Evolutionary conservation across 2,113 vertebrate species (phyloP), one percentile per base, ranked within the genome.

Genomic region (Lichenostomus cassidix): DNA sequence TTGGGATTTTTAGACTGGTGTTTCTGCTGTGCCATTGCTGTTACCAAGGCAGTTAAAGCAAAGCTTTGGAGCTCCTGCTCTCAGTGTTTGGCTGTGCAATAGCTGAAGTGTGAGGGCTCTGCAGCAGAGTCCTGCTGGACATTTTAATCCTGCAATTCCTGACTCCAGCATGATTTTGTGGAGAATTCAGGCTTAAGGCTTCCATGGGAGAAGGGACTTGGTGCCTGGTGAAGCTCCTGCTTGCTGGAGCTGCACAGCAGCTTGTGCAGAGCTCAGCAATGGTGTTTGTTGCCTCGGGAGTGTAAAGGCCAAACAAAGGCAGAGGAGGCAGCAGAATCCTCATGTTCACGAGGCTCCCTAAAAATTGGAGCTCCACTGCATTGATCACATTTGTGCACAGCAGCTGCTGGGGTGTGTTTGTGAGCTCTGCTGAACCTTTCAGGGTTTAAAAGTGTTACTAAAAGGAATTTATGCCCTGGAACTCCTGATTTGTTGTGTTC

Each of bases 261-360:
- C 59, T 27, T 21, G 39, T 6, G 25, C 24, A 28, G 17, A 0
- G 0, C 23, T 75, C 8, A 7, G 49, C 39, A 42, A 7, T 0
- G 2, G 33, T 18, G 23, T 50, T 80, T 47, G 27, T 52, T 60
- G 49, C n/a, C 39, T 13, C 24, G 29, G 52, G 31, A 67, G 31
- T 18, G 1, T 6, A 81, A 62, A 64, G 35, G 50, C 55, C 55
- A 41, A 27, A 15, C 28, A 71, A 41, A 74, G 56, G 19, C 42
- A 44, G 44, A 49, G 69, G 44, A 58, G 15, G n/a, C 11, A 53
- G 67, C 58, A 87, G 53, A 37, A 13, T 49, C 46, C 70, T 79
- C 20, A 10, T 77, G 33, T 23, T 81, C 8, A 2, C 21, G 11
- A 6, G 44, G n/a, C 24, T 22, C 47, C 33, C 35, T 5, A 2